A percentile compares a stretch with the other conserved stretches of the same genome.
These are phyloP conservation scores for Zophobas morio DNA, from an alignment of 1,140 invertebrate species.

Conservation along the genomic window DNA sequence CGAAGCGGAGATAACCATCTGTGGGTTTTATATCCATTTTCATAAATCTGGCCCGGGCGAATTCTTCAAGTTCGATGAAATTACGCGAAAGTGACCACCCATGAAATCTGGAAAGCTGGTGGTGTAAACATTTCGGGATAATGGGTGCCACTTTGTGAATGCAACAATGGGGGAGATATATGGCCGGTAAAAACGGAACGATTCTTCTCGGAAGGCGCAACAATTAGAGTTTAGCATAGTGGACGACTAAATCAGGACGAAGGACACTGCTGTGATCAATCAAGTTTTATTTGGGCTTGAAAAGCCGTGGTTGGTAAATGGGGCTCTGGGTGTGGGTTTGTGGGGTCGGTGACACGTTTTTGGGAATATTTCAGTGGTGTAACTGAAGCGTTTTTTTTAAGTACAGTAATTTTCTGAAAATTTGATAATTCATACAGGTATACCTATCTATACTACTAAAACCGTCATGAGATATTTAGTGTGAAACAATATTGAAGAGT, in stretches of 20 bases:
- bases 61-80: conserved; percentile 1
- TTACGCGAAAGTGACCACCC: conserved; percentile 40
- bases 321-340: no score
- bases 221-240: conserved; percentile 3
- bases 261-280: conserved; percentile 11
- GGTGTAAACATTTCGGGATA: conserved; percentile 30
- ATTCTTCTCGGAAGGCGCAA: conserved; percentile 7
- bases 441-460: no score
- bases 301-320: no score
- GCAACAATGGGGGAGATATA: conserved; percentile 12
- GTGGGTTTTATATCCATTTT: conserved; percentile 50
- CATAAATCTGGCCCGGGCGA: conserved; percentile 29
- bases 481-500: no score
- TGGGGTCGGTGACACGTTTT: no score
- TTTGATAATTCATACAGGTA: no score
- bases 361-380: no score
- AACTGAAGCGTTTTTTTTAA: no score
- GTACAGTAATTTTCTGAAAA: no score
- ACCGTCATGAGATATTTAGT: no score
- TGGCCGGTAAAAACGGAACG: not conserved
- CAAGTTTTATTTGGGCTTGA: not conserved
- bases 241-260: conserved; percentile 18
- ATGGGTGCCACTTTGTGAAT: not conserved
- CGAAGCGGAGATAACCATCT: conserved; percentile 48
- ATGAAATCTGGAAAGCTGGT: conserved; percentile 31